Conservation (phyloP, 1,140 invertebrate genomes). For the Caerostris extrusa region DNA sequence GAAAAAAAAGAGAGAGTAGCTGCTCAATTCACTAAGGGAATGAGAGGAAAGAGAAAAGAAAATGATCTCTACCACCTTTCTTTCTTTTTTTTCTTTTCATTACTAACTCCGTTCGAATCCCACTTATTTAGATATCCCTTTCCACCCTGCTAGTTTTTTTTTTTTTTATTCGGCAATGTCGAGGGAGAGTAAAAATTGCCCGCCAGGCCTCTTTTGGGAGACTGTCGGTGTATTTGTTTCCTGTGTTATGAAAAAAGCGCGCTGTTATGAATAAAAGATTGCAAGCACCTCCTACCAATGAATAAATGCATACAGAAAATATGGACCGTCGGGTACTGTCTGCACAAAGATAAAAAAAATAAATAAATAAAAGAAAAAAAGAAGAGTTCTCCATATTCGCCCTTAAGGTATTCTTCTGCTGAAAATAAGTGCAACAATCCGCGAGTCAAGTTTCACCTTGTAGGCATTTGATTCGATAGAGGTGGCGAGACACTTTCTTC, state of each 20-base stretch:
- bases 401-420: background rate
- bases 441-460: constrained; percentile 38
- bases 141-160: background rate
- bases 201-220: background rate
- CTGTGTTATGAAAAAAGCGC: constrained; percentile 63
- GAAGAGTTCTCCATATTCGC: background rate
- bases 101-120: constrained; percentile 24
- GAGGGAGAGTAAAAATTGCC: constrained; percentile 51
- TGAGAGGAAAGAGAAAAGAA: background rate
- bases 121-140: constrained; percentile 68
- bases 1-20: background rate
- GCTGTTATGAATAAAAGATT: constrained; percentile 68
- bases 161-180: background rate
- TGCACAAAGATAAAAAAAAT: too few species aligned
- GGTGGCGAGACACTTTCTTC: background rate
- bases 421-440: constrained; percentile 17
- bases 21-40: constrained; percentile 38
- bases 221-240: constrained; percentile 57
- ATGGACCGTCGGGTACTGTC: background rate
- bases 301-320: constrained; percentile 66
- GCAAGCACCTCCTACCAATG: constrained; percentile 26
- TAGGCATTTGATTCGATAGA: constrained; percentile 1
- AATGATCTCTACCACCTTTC: constrained; percentile 13
- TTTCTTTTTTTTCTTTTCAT: constrained; percentile 45
- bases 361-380: background rate